Evolutionary conservation across 1,140 invertebrate genomes (phyloP), one percentile per base, ranked within the genome.

Genomic region (Leptestheria dahalacensis): DNA sequence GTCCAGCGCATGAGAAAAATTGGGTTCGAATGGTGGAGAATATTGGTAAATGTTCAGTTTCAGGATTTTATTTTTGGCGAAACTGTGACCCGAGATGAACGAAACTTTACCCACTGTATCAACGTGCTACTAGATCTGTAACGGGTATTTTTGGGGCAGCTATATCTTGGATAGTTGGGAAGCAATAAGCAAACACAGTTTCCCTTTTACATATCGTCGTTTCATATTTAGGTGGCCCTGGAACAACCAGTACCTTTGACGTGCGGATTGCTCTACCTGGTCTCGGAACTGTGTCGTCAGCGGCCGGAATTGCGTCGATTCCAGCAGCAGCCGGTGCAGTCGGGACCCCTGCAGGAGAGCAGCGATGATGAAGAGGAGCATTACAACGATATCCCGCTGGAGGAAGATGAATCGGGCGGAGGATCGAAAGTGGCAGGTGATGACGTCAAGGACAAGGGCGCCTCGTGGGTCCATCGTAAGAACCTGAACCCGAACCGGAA

Each of bases 231-330:
- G n/a, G 4, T 20, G 12, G 20, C 26, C 20, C 58, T 60, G 15
- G 21, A 24, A 28, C 41, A 33, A 10, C 58, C 58, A 3, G 48
- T 49, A 2, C 58, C 47, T 60, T 75, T 89, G 70, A 73, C 80
- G 0, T 88, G 87, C 69, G 87, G 82, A 47, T 80, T 83, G 57
- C 70, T 94, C n/a, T 84, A 85, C 66, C 68, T 90, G 1, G 71
- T 91, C n/a, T 88, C 86, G 0, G 82, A 89, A 73, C 72, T 91
- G 41, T 63, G 70, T 10, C 73, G 73, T 62, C 61, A 62, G 9
- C 69, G 70, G 62, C 65, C 68, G 9, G 51, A 64, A 18, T 21
- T 66, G 9, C 52, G 60, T 18, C 62, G 68, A 15, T 57, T 63
- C 41, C 57, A 62, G 48, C 21, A 25, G 21, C 47, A 52, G 24